phyloP scores from a whole-genome alignment of 2,888 invertebrate species.

The Sympetrum striolatum region DNA sequence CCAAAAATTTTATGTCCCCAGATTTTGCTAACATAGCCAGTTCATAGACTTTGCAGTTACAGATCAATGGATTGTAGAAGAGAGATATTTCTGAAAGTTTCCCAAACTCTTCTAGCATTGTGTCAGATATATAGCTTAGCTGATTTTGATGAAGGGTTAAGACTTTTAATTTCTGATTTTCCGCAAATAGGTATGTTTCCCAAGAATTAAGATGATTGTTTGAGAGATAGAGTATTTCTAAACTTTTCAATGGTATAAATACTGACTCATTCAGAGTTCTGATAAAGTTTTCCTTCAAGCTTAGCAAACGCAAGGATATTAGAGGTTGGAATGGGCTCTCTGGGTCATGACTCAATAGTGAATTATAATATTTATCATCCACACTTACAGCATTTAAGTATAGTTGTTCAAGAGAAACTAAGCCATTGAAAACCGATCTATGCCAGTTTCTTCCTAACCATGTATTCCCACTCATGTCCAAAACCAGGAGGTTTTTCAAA shows the following conservation, averaged over 20 bases:
- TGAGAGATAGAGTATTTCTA: constrained; percentile 63
- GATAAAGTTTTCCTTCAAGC: constrained; percentile 64
- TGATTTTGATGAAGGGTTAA: constrained; percentile 64
- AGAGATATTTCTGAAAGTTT: constrained; percentile 62
- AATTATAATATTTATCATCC: constrained; percentile 58
- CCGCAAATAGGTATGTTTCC: constrained; percentile 60
- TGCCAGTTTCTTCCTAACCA: constrained; percentile 56
- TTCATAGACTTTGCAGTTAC: constrained; percentile 66
- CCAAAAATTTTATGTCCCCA: constrained; percentile 54
- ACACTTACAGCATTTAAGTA: constrained; percentile 58
- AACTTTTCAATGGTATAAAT: constrained; percentile 56
- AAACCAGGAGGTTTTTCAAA: constrained; percentile 58
- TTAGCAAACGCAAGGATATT: constrained; percentile 59
- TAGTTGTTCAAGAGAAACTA: constrained; percentile 60
- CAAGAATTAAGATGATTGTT: constrained; percentile 66
- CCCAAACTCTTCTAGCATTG: constrained; percentile 66
- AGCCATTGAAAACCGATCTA: constrained; percentile 57
- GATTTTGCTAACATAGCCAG: constrained; percentile 57
- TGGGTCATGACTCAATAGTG: constrained; percentile 51
- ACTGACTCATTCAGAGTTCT: constrained; percentile 54
- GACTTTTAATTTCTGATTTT: constrained; percentile 59
- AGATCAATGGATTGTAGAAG: constrained; percentile 66
- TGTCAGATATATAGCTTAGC: constrained; percentile 64
- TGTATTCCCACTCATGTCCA: constrained; percentile 67
- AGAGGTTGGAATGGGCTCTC: constrained; percentile 48